Base-by-base conservation (phyloP, 2,888 invertebrate genomes). In the Caenorhabditis sulstoni region DNA sequence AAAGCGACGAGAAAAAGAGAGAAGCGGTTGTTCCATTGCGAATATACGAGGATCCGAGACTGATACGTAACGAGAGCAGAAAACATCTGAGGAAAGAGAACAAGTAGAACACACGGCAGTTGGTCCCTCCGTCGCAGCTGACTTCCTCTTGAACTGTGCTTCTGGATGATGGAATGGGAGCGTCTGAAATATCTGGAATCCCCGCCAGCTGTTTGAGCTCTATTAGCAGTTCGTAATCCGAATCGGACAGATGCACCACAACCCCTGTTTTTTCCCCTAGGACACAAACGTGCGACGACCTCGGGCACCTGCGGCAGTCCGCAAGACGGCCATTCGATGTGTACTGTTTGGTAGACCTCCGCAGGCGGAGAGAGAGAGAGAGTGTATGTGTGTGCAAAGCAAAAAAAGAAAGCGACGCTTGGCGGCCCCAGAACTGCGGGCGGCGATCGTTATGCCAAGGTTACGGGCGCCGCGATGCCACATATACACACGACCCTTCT, bases 361-460 rank as follows among this genome's bases (percentile, higher is more conserved):
- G n/a, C n/a, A n/a, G n/a, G n/a, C n/a, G n/a, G n/a, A n/a, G n/a
- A n/a, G n/a, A n/a, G n/a, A n/a, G n/a, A n/a, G 9, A 35, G 35
- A 16, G 7, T 0, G 47, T 53, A 22, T 53, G 37, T 37, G 71
- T 55, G 45, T 49, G 47, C 29, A 47, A 55, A 71, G 71, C 71
- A 55, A 20, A 50, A 47, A 53, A 47, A 44, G 35, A 53, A 29
- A 29, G 4, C 3, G 29, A 29, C 29, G 29, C 29, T 7, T 7
- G 29, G 57, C 55, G 71, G 64, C 71, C 71, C 71, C 62, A 64
- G 64, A 71, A 57, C 68, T 58, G 67, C 66, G 49, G 58, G 55
- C 50, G 35, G 35, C 41, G 66, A 65, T 66, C 76, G 76, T 68
- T 75, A 55, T 76, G 76, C 76, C 76, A 76, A 76, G 76, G 76